Conservation (phyloP, 23 tunicate genomes). For the Clavelina lepadiformis region DNA sequence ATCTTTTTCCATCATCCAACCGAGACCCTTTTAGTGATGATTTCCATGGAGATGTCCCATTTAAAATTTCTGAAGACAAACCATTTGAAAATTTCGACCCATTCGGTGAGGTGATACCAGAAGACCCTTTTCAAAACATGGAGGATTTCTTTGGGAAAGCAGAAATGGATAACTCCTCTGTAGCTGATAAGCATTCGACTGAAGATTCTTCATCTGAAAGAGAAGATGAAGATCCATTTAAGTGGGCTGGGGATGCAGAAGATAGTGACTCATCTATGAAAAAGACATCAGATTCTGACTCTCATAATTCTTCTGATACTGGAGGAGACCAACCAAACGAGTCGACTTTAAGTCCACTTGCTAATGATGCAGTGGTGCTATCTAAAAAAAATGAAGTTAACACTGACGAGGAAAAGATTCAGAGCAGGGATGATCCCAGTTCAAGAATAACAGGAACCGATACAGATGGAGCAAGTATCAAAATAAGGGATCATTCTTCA, state of each 20-base stretch:
- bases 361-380: neutral
- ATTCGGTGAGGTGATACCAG: constrained; percentile 20
- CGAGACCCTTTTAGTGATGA: neutral
- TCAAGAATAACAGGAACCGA: no score
- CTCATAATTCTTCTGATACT: no score
- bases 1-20: neutral
- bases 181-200: neutral
- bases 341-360: no score
- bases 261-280: no score
- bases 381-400: no score
- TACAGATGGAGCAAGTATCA: no score
- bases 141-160: constrained; percentile 25
- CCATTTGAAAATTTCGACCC: constrained; percentile 40
- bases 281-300: no score
- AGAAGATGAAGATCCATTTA: no score
- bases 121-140: constrained; percentile 43
- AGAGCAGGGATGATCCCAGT: no score
- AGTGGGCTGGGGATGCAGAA: no score
- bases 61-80: neutral
- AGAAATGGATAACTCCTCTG: neutral
- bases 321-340: no score
- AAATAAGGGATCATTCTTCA: neutral
- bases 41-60: neutral
- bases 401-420: no score
- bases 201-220: neutral